Conservation (phyloP, 2,113 vertebrate genomes). For the Bubo bubo region DNA sequence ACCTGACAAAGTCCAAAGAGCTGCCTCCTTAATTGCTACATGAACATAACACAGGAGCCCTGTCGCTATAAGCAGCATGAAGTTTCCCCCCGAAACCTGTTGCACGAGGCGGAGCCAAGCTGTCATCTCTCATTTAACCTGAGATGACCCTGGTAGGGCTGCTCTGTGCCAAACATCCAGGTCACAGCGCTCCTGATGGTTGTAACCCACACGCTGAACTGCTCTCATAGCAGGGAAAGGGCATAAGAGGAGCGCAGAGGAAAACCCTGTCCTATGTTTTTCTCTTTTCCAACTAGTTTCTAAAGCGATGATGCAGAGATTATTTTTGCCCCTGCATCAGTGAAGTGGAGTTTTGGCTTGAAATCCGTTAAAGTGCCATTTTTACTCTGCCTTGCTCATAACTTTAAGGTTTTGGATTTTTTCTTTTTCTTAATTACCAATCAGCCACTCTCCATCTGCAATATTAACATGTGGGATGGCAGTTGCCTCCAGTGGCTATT, state of each 20-base stretch:
- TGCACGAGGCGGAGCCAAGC: not conserved
- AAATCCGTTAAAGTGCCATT: not conserved
- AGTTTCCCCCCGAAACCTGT: not conserved
- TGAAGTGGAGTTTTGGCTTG: not conserved
- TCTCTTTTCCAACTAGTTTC: not conserved
- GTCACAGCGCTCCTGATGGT: not conserved
- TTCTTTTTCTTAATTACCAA: not conserved
- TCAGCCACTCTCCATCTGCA: not conserved
- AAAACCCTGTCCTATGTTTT: not conserved
- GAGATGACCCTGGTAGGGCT: not conserved
- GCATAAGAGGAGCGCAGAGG: not conserved
- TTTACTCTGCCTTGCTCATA: not conserved
- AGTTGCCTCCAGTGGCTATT: slow-evolving; percentile 16
- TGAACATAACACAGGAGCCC: not conserved
- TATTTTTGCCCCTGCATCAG: not conserved
- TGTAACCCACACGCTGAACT: not conserved
- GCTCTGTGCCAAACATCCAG: not conserved
- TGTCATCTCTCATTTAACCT: not conserved
- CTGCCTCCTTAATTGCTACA: not conserved
- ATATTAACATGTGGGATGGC: not conserved
- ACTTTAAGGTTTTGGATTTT: not conserved
- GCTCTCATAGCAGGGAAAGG: not conserved
- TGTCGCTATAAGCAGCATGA: not conserved
- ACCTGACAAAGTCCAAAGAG: not conserved
- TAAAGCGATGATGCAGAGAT: not conserved